Base-by-base conservation (phyloP, 2,113 vertebrate species). In the Mobula birostris region DNA sequence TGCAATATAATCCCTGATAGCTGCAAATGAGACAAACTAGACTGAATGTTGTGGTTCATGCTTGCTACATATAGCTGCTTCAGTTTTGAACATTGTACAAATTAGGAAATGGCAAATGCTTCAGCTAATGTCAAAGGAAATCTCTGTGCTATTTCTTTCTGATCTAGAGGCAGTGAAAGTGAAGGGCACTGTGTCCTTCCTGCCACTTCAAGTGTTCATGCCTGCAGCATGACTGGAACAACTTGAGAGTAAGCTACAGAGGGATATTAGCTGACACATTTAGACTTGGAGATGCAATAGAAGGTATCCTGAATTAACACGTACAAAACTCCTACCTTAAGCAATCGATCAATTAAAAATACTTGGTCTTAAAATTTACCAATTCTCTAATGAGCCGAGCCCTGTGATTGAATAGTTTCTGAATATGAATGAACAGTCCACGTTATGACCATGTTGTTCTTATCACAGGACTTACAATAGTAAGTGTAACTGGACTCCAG, bases 91-190 rank as follows among this genome's bases (percentile, higher is more conserved):
- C 11, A 74, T 70, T 29, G 36, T 66, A 24, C 91, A 93, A 93
- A 93, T 21, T 12, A 15, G 32, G 91, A 74, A 93, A 74, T 93
- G 68, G 19, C 90, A 48, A 72, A 48, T 21, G 68, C n/a, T 36
- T 56, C 7, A 32, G 70, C 68, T 93, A 40, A 76, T 76, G 70
- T 93, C 68, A 63, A 66, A 7, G n/a, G 85, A 90, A 66, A 90
- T 90, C n/a, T 66, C 61, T 66, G 83, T 6, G 85, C 32, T 66
- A 68, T 90, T 66, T 88, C 27, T 58, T 88, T 48, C 21, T 93
- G 63, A 93, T 93, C 66, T 74, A 48, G 63, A 48, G 68, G 90
- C 90, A 93, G 21, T 93, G 66, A 48, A 27, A 74, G 36, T 93
- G 70, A 76, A 93, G 91, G 91, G 56, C 70, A 56, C 7, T 76